Evolutionary conservation across 2,888 invertebrate species (phyloP), one percentile per base, ranked within the genome.

Genomic region (Ferrisia virgata): DNA sequence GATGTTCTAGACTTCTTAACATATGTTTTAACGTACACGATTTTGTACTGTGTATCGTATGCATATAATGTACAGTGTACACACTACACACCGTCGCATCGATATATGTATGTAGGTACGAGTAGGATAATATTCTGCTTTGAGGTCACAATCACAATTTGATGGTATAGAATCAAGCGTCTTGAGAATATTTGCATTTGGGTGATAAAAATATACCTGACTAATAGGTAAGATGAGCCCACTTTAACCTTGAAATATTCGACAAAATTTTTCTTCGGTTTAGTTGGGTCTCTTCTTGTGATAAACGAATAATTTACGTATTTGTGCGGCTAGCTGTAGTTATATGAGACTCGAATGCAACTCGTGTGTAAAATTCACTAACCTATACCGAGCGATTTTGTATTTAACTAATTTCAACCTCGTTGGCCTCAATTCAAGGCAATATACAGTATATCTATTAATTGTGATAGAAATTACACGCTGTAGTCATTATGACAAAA

Each of bases 351-450:
- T 69, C 31, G 31, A n/a, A 8, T 69, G 69, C 13, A 69, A 69
- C 28, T 69, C 22, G 8, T 13, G 28, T 69, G 69, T 69, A 28
- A 69, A 69, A 31, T 69, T 33, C 69, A 69, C 22, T 22, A 22
- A 53, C 53, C 53, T 53, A 53, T 53, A 4, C 22, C 22, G 53
- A 53, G 18, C 18, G 53, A 53, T 22, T 53, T 53, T 53, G 53
- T 53, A 53, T 53, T 53, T 53, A 53, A 22, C 22, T 22, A 53
- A 53, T 69, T 33, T 28, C 31, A 69, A 69, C 69, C 69, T 69
- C 69, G 69, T 69, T 31, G 31, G 15, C 69, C 69, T 69, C 31
- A 69, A 69, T 69, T 69, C 69, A 69, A 69, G 69, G 69, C 69
- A 31, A 69, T 69, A 15, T n/a, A n/a, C n/a, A n/a, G n/a, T n/a